Evolutionary conservation across 2,797 vertebrate species (phyloP).

Genomic region (Gallinago solitaria): DNA sequence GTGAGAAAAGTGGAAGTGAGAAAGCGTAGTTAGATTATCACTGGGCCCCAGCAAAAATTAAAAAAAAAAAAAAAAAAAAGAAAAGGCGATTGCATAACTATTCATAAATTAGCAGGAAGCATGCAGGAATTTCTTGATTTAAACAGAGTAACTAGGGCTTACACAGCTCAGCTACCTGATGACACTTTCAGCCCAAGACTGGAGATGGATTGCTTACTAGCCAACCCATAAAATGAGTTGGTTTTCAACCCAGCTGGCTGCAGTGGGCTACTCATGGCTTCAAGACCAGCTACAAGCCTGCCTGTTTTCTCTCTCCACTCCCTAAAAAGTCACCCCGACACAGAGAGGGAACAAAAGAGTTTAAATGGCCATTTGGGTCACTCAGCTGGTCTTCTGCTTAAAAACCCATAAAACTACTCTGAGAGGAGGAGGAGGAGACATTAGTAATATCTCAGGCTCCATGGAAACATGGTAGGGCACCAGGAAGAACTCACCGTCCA

Average conservation of each 20-base stretch:
- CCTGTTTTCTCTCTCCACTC: not conserved
- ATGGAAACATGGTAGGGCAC: not conserved
- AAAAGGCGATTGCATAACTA: not conserved
- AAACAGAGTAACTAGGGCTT: not conserved
- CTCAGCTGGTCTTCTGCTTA: not conserved
- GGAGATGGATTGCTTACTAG: not conserved
- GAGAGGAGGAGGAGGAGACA: not conserved
- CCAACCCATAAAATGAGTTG: not conserved
- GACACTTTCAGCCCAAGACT: not conserved
- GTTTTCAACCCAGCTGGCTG: not conserved
- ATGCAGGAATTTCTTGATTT: not conserved
- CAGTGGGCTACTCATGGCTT: not conserved
- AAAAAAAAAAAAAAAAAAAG: not conserved
- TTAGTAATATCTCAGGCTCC: not conserved
- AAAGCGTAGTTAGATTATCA: not conserved
- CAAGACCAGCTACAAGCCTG: not conserved
- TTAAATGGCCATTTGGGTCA: not conserved
- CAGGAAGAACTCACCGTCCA: accelerated
- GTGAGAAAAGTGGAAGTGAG: not conserved
- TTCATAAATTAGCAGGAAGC: not conserved
- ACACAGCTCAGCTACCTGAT: not conserved
- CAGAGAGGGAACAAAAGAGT: not conserved
- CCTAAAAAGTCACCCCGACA: not conserved
- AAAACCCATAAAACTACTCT: not conserved
- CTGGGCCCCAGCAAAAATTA: not conserved